Percentiles rank a stretch among this genome's conserved stretches.
These are phyloP conservation scores for Coenobita brevimanus DNA, from an alignment of 1,140 invertebrate genomes.

Conservation along the genomic window DNA sequence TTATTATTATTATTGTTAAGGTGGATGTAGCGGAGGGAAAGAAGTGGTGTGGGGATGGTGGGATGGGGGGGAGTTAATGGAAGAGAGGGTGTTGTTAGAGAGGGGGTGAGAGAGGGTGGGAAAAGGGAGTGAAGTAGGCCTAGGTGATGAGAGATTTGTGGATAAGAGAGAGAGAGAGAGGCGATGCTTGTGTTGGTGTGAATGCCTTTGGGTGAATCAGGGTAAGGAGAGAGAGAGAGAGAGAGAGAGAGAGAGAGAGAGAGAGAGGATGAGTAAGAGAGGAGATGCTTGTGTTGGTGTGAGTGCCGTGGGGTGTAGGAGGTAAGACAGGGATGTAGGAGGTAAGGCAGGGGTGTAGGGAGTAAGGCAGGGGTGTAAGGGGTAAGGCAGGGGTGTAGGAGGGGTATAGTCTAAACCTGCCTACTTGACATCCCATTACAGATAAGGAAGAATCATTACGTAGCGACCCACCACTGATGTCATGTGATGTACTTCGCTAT, in stretches of 20 bases:
- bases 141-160: background rate
- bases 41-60: background rate
- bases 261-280: background rate
- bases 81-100: background rate
- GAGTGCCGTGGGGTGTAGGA: background rate
- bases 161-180: conserved; percentile 10
- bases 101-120: background rate
- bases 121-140: background rate
- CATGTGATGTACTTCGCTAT: no score
- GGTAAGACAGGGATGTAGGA: no score
- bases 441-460: no score
- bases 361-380: no score
- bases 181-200: no score
- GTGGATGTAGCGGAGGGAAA: background rate
- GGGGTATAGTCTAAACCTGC: no score
- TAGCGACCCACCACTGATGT: no score
- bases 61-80: background rate
- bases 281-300: background rate
- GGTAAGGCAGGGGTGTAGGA: no score
- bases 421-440: no score
- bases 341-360: no score
- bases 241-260: conserved; percentile 34
- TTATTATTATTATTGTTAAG: background rate
- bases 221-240: conserved; percentile 2
- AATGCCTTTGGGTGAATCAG: background rate